These are phyloP conservation scores for Cheilosia vernalis DNA, from an alignment of 2,888 invertebrate genomes.

Conservation along the genomic window DNA sequence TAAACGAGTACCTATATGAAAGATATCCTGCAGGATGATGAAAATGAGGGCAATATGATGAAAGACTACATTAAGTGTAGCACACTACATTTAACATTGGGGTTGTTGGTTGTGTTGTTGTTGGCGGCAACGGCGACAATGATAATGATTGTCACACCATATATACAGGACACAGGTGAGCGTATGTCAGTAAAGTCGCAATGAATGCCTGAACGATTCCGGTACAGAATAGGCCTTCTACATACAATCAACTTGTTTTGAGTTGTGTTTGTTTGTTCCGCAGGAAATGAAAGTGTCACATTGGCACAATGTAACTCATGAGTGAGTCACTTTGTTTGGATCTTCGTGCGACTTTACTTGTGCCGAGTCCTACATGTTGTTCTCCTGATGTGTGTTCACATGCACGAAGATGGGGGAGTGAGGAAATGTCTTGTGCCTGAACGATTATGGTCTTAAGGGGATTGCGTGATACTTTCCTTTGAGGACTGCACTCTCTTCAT, in stretches of 20 bases:
- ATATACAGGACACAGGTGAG: not conserved
- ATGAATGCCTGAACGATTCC: not conserved
- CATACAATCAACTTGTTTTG: not conserved
- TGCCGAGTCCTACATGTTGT: too few species aligned
- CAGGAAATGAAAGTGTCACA: not conserved
- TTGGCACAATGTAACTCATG: too few species aligned
- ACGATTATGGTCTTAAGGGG: too few species aligned
- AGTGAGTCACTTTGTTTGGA: too few species aligned
- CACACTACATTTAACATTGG: conserved; percentile 11
- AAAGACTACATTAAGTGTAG: conserved; percentile 12
- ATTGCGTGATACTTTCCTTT: too few species aligned
- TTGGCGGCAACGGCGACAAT: not conserved
- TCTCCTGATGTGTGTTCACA: too few species aligned
- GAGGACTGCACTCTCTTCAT: too few species aligned
- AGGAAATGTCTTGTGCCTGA: too few species aligned
- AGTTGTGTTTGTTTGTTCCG: not conserved
- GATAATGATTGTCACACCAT: conserved; percentile 1
- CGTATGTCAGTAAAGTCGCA: not conserved
- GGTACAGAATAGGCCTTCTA: not conserved
- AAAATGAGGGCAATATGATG: conserved; percentile 29
- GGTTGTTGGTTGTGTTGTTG: not conserved
- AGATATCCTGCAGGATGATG: not conserved
- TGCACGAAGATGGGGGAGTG: too few species aligned
- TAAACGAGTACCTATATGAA: not conserved
- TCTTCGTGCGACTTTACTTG: too few species aligned